Percentiles rank a stretch among this genome's conserved stretches.
Conservation (phyloP, 2,797 vertebrate genomes). For the Mus spretus region DNA sequence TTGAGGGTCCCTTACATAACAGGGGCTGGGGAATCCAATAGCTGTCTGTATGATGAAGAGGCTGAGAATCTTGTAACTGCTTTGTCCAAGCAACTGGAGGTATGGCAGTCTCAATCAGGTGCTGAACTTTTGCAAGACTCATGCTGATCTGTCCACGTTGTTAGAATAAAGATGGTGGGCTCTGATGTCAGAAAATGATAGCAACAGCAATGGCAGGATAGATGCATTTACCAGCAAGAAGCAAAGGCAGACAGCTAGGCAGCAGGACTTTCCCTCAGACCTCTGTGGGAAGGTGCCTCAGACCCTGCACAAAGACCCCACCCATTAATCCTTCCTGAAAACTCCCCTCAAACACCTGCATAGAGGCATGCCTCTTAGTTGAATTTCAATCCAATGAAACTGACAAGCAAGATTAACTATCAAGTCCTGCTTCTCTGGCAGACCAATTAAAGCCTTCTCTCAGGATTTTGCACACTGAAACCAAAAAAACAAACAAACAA, state of each 20-base stretch:
- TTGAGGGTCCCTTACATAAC: background rate
- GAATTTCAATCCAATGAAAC: background rate
- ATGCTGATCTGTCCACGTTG: background rate
- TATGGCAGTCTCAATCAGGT: too few relatives aligned
- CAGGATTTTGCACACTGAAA: background rate
- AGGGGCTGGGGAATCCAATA: background rate
- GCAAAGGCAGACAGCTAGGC: background rate
- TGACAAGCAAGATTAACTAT: background rate
- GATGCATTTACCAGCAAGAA: background rate
- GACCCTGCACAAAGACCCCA: background rate
- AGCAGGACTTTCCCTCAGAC: background rate
- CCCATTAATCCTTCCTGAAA: background rate
- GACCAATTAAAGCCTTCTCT: background rate
- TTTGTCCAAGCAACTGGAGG: background rate
- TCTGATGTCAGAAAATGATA: background rate
- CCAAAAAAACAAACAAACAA: too few relatives aligned
- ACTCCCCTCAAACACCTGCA: background rate
- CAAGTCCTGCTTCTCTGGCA: background rate
- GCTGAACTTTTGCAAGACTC: background rate
- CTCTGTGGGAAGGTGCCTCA: background rate
- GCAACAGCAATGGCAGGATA: background rate
- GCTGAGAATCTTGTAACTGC: background rate
- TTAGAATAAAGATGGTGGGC: background rate
- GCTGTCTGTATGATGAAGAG: background rate
- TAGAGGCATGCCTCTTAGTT: background rate